Percentiles rank a stretch among this genome's conserved stretches.
phyloP scores from a whole-genome alignment of 30 jellyfish, hydroid and myxozoan species.

The Rhopilema esculentum region DNA sequence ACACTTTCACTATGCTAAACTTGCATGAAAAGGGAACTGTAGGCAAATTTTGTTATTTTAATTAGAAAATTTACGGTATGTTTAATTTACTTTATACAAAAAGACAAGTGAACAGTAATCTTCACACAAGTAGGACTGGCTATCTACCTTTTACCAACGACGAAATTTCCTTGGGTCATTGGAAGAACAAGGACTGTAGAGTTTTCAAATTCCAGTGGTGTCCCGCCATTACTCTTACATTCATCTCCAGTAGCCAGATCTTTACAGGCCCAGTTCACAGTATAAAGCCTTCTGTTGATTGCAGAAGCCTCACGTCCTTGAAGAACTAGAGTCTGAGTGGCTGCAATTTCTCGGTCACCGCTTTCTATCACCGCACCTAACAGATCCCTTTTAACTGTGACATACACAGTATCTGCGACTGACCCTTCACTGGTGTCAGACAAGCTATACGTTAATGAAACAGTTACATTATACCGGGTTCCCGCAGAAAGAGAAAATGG shows the following conservation, averaged over 20 bases:
- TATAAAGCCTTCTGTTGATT: not conserved
- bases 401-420: conserved; percentile 7
- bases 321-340: conserved; percentile 36
- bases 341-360: conserved; percentile 64
- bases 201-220: conserved; percentile 18
- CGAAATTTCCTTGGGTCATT: conserved; percentile 45
- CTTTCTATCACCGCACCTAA: conserved; percentile 50
- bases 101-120: not conserved
- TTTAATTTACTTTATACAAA: not conserved
- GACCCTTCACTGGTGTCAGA: conserved; percentile 15
- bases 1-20: no score
- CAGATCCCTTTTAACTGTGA: conserved; percentile 11
- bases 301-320: conserved; percentile 9
- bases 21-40: no score
- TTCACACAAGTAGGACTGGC: not conserved
- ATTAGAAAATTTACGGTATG: no score
- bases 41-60: no score
- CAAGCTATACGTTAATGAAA: conserved; percentile 3
- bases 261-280: conserved; percentile 53
- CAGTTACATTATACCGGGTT: conserved; percentile 5
- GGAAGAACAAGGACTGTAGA: not conserved
- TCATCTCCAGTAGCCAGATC: conserved; percentile 12
- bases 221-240: conserved; percentile 4
- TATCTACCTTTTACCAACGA: conserved; percentile 42
- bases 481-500: conserved; percentile 29